Percentiles rank a stretch among this genome's conserved stretches.
Evolutionary conservation across 1,140 invertebrate species (phyloP).

Genomic region (Scaptomyza montana): DNA sequence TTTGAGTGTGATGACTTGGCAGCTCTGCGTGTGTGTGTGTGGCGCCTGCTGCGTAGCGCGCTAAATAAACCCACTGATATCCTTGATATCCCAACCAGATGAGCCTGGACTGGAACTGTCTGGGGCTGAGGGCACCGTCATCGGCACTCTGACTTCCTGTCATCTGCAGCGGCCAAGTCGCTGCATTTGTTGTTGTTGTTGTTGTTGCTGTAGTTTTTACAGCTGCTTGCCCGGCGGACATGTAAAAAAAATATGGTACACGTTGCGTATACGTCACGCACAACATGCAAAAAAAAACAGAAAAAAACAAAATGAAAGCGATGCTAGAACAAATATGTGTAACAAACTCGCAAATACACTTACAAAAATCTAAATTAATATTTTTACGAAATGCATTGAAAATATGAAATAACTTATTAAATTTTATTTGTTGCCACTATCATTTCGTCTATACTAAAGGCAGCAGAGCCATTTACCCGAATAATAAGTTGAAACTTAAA

Average conservation of each 20-base stretch:
- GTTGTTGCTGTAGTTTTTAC: conserved; percentile 22
- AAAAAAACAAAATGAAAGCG: conserved; percentile 12
- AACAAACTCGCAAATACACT: conserved; percentile 26
- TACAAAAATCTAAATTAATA: not conserved
- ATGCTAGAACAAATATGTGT: conserved; percentile 8
- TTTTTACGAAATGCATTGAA: no score
- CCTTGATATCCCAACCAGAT: conserved; percentile 21
- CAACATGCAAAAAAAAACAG: conserved; percentile 37
- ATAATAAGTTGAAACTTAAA: no score
- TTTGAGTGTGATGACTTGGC: conserved; percentile 23
- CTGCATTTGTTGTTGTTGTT: not conserved
- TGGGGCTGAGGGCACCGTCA: conserved; percentile 52
- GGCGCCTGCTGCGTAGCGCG: conserved; percentile 54
- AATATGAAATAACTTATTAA: no score
- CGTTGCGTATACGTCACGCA: conserved; percentile 74
- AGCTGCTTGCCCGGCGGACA: conserved; percentile 64
- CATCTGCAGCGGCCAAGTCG: conserved; percentile 57
- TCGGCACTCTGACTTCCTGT: conserved; percentile 66
- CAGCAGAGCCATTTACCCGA: no score
- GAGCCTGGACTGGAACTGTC: not conserved
- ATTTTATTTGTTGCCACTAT: no score
- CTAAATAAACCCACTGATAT: conserved; percentile 65
- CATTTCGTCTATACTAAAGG: no score
- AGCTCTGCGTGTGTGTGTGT: conserved; percentile 6
- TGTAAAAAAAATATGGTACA: conserved; percentile 77